Percentiles rank a stretch among this genome's conserved stretches.
phyloP scores from a whole-genome alignment of 2,113 vertebrate genomes.

The Bos taurus region DNA sequence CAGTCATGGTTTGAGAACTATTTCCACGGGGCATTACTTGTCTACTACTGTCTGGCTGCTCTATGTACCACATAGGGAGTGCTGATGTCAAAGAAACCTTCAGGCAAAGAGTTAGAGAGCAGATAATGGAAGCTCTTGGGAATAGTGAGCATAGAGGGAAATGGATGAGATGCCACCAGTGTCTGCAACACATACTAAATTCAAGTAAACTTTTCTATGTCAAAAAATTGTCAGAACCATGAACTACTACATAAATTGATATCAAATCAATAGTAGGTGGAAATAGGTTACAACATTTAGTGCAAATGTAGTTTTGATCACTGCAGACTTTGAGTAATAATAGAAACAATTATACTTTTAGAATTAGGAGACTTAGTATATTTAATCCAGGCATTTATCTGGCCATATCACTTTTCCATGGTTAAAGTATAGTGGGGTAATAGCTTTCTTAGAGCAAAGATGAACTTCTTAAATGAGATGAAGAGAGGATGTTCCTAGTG shows the following conservation, averaged over 20 bases:
- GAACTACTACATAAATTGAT: neutral
- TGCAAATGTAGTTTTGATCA: neutral
- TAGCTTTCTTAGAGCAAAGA: neutral
- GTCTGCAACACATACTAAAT: neutral
- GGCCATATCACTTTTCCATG: neutral
- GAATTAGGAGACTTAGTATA: neutral
- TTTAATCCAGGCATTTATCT: neutral
- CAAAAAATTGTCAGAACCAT: neutral
- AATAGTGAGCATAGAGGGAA: neutral
- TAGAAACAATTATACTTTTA: neutral
- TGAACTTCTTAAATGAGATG: neutral
- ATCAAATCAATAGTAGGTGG: neutral
- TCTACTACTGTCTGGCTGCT: too few species aligned
- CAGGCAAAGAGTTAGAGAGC: neutral
- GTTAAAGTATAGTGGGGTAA: neutral
- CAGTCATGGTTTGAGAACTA: neutral
- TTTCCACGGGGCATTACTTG: neutral
- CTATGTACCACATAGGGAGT: neutral
- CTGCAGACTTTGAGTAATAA: neutral
- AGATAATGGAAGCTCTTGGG: neutral
- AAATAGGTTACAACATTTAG: neutral
- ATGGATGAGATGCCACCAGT: neutral
- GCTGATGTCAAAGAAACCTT: neutral
- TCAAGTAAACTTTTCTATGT: neutral
- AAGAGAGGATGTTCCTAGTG: neutral